Evolutionary conservation across 2,797 vertebrate genomes (phyloP).

Genomic region (Psittacula derbiana): DNA sequence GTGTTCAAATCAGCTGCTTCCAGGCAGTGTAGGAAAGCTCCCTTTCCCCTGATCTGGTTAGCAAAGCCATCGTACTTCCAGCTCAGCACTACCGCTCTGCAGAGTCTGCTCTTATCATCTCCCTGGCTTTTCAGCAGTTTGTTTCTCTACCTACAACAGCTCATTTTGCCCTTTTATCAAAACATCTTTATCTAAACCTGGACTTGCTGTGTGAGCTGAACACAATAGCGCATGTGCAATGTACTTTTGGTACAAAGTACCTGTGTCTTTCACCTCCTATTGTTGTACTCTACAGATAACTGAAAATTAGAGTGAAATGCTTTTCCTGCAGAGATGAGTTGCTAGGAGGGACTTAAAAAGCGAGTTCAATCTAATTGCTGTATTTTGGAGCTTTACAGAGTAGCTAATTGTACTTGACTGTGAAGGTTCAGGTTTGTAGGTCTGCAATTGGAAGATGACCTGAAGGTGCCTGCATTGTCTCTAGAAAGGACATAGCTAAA

Average conservation of each 20-base stretch:
- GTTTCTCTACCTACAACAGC: neutral
- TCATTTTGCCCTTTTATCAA: neutral
- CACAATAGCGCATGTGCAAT: neutral
- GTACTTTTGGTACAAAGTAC: neutral
- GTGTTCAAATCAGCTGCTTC: neutral
- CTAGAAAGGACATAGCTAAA: neutral
- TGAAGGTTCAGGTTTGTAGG: neutral
- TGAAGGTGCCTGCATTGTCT: neutral
- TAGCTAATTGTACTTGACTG: neutral
- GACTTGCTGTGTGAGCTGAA: neutral
- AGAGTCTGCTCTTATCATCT: neutral
- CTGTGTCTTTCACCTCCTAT: neutral
- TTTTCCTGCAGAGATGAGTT: neutral
- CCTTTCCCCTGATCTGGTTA: neutral
- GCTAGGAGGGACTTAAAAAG: neutral
- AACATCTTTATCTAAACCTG: neutral
- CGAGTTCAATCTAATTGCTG: neutral
- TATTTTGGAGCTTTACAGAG: neutral
- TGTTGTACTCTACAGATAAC: neutral
- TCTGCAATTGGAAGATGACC: neutral
- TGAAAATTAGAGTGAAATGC: neutral
- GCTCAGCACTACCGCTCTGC: accelerated
- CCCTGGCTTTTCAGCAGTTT: neutral
- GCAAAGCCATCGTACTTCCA: neutral
- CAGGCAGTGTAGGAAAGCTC: neutral